Percentiles rank a stretch among this genome's conserved stretches.
Evolutionary conservation across 2,113 vertebrate species (phyloP).

Genomic region (Megaptera novaeangliae): DNA sequence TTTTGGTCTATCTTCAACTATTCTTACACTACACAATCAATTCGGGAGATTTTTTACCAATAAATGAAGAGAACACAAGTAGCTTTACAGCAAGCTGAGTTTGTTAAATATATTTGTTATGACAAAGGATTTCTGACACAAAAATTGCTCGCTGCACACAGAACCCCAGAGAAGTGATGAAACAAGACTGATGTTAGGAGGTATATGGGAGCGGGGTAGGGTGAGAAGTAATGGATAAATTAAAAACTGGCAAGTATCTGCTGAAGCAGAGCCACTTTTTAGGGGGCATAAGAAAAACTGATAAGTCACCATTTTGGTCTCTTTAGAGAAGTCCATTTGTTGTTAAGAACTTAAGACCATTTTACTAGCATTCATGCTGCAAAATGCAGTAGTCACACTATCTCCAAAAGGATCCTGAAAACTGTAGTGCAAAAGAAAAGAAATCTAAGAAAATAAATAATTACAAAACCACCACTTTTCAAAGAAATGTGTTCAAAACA

Average conservation of each 20-base stretch:
- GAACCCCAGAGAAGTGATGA: conserved; percentile 35
- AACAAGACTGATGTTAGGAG: background rate
- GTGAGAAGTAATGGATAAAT: background rate
- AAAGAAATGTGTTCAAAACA: conserved; percentile 69
- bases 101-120: conserved; percentile 49
- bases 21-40: conserved; percentile 7
- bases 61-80: conserved; percentile 34
- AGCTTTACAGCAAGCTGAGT: conserved; percentile 41
- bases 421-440: conserved; percentile 76
- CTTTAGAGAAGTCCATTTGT: conserved; percentile 14
- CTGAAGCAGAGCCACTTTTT: conserved; percentile 44
- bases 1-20: conserved; percentile 58
- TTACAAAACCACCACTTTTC: conserved; percentile 60
- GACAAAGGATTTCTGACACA: conserved; percentile 43
- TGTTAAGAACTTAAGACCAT: conserved; percentile 46
- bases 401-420: conserved; percentile 64
- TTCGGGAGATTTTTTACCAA: background rate
- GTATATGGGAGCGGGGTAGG: background rate
- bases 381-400: conserved; percentile 61
- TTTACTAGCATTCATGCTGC: conserved; percentile 49
- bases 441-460: conserved; percentile 76
- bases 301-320: conserved; percentile 46
- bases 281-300: conserved; percentile 45
- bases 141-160: conserved; percentile 53
- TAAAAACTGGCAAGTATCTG: conserved; percentile 26